Evolutionary conservation across 2,888 invertebrate species (phyloP).

Genomic region (Sarcophaga caerulescens): DNA sequence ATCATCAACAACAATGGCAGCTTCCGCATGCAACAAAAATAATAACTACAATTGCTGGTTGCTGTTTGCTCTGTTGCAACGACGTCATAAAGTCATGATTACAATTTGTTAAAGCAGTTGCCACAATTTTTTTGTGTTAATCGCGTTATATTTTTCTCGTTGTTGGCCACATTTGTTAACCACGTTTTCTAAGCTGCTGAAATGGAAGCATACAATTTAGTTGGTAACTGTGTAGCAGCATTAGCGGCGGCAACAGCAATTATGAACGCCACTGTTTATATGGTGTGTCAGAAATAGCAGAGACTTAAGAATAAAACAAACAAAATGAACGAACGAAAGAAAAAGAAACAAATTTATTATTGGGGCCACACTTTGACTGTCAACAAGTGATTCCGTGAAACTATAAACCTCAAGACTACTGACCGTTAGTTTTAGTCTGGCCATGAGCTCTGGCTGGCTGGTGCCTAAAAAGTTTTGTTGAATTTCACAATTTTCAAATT

Average conservation of each 20-base stretch:
- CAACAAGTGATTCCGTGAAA: constrained; percentile 56
- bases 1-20: background rate
- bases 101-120: constrained; percentile 58
- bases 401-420: constrained; percentile 50
- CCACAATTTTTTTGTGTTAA: constrained; percentile 53
- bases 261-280: constrained; percentile 25
- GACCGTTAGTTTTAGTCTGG: background rate
- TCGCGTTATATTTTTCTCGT: constrained; percentile 1
- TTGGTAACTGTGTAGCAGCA: background rate
- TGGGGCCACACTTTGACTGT: constrained; percentile 55
- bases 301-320: background rate
- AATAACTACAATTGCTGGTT: background rate
- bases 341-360: constrained; percentile 44
- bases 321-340: background rate
- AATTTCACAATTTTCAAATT: constrained; percentile 49
- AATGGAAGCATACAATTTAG: constrained; percentile 23
- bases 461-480: constrained; percentile 7
- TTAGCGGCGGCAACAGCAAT: constrained; percentile 43
- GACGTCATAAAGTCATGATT: constrained; percentile 54
- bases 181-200: constrained; percentile 4
- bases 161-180: constrained; percentile 10
- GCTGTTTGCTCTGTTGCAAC: constrained; percentile 1
- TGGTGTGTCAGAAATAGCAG: constrained; percentile 1
- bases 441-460: background rate
- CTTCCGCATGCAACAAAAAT: background rate